Evolutionary conservation across 2,113 vertebrate genomes (phyloP), one percentile per base, ranked within the genome.

Genomic region (Stomatorhinus ivindoensis): DNA sequence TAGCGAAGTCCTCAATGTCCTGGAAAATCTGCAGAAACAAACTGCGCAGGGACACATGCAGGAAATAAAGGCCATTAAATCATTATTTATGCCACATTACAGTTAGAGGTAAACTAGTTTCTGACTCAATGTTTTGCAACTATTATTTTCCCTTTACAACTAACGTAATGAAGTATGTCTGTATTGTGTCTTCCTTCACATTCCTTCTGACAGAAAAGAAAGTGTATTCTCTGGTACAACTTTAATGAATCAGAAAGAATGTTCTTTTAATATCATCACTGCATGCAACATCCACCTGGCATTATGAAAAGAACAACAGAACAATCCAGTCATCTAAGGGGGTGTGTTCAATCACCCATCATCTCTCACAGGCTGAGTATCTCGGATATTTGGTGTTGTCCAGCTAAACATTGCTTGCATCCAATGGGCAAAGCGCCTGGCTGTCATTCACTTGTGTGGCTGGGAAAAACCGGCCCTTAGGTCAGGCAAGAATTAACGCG

Each of bases 91-190:
- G 7, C 27, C 87, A 42, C 42, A 69, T 80, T 80, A 80, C 35
- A 39, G 35, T 80, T 80, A 42, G 73, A 39, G 35, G 35, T 35
- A 80, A 80, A 42, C 35, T 39, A 35, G 35, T 80, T 76, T 39
- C 27, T 17, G 8, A 76, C 11, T 42, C 42, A 76, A 1, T 17
- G 88, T 92, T 86, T 88, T 61, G 61, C 87, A 61, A 88, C 15
- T 76, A 39, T 39, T 50, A 82, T 73, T 80, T 89, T 90, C 90
- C 91, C 90, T 91, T 91, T 89, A 92, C 91, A 90, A 88, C 91
- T 87, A 89, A 87, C 51, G 50, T 65, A 88, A 90, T 88, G 85
- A 89, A 91, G 90, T 88, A 92, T 92, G 89, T 51, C 87, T 88
- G 87, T 89, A 84, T 47, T n/a, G 87, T 58, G 53, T 76, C 65